phyloP scores from a whole-genome alignment of 2,888 invertebrate species.

The Coelogynopora nodosa region DNA sequence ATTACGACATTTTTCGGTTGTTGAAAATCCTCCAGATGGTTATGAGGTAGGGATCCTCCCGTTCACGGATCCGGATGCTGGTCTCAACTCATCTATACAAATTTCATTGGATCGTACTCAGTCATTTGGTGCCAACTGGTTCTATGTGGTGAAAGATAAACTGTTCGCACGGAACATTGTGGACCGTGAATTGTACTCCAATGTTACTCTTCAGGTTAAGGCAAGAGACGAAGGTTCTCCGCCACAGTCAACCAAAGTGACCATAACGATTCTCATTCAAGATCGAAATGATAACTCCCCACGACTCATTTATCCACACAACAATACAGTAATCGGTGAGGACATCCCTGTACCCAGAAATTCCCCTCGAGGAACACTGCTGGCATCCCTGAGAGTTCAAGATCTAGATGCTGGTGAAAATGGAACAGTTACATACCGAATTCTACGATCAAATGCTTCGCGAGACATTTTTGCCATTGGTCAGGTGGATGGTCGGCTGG shows the following conservation, averaged over 20 bases:
- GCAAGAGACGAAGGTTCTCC: conserved; percentile 8
- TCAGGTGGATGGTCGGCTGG: background rate
- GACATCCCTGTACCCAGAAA: background rate
- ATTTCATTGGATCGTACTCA: background rate
- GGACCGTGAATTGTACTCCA: background rate
- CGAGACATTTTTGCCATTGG: background rate
- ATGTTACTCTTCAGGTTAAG: background rate
- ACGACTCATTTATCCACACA: conserved; percentile 12
- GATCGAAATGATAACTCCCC: conserved; percentile 36
- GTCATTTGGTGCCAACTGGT: conserved; percentile 20
- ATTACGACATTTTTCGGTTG: background rate
- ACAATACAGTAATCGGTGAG: background rate
- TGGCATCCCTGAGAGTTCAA: background rate
- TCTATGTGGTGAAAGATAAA: conserved; percentile 1
- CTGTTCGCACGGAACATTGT: background rate
- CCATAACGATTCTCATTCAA: background rate
- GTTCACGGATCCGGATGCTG: conserved; percentile 32
- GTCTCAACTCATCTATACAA: background rate
- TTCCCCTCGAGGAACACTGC: background rate
- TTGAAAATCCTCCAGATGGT: background rate
- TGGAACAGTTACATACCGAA: conserved; percentile 29
- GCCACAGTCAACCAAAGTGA: background rate
- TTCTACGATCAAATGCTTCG: background rate
- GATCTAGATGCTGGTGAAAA: conserved; percentile 37
- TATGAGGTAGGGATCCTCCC: background rate